Evolutionary conservation across 2,113 vertebrate species (phyloP), one percentile per base, ranked within the genome.

Genomic region (Boleophthalmus pectinirostris): DNA sequence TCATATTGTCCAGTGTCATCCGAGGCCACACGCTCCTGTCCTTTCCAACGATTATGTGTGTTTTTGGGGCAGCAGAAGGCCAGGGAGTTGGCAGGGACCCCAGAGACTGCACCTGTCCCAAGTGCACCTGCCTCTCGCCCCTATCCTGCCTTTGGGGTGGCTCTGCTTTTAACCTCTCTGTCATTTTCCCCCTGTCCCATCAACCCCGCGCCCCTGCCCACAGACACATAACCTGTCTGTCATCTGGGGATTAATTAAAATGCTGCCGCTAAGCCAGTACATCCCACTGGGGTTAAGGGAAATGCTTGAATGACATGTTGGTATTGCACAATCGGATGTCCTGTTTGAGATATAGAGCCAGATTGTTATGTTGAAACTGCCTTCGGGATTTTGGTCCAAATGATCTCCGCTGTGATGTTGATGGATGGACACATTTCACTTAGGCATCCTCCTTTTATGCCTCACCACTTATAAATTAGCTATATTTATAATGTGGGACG

Each of bases 161-260:
- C 72, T 84, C 83, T 85, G 85, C 83, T 83, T 81, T 86, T 85
- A 88, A 85, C 87, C 87, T 77, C 72, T 70, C 82, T 71, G 86
- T 86, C 80, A 67, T 72, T 78, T 82, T 68, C 71, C 70, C 68
- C 4, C 72, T 72, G 70, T 77, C 68, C 74, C 72, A 38, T 73
- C 68, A 61, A 70, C 77, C 78, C 75, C 56, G 83, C 72, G 82
- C 20, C 76, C 82, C 71, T 25, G 78, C 71, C 73, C 78, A 75
- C 71, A 82, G 73, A 87, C 83, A 69, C 82, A 87, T 72, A 86
- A 82, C 82, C 82, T 87, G 86, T 90, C 85, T 88, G 87, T 90
- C 87, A 85, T 78, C 78, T 11, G 35, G n/a, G 86, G 86, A 86
- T 87, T 91, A 83, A 91, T 92, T 88, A 89, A 90, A 88, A 88